Evolutionary conservation across 1,140 invertebrate species (phyloP).

Genomic region (Mylabris phalerata): DNA sequence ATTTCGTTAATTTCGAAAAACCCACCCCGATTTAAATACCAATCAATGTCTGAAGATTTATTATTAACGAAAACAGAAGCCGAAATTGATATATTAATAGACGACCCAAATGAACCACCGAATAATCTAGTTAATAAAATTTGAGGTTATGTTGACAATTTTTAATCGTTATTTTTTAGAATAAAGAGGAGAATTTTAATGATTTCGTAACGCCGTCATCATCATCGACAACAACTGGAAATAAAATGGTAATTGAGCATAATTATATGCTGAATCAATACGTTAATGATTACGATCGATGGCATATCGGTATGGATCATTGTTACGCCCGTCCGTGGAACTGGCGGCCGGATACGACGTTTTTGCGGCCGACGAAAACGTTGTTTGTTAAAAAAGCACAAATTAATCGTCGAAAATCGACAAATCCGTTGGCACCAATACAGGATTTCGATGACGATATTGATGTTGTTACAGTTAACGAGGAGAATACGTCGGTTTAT

Average conservation of each 20-base stretch:
- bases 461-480: conserved; percentile 43
- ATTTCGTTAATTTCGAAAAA: too few relatives aligned
- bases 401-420: conserved; percentile 25
- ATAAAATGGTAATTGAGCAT: not conserved
- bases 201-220: too few relatives aligned
- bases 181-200: too few relatives aligned
- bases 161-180: too few relatives aligned
- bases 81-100: too few relatives aligned
- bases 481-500: conserved; percentile 45
- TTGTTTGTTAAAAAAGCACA: conserved; percentile 42
- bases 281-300: conserved; percentile 22
- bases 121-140: too few relatives aligned
- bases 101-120: too few relatives aligned
- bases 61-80: too few relatives aligned
- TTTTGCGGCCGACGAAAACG: conserved; percentile 55
- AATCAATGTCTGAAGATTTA: too few relatives aligned
- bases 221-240: too few relatives aligned
- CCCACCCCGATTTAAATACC: too few relatives aligned
- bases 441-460: conserved; percentile 41
- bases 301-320: conserved; percentile 52
- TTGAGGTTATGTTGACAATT: too few relatives aligned
- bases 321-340: conserved; percentile 65
- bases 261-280: not conserved
- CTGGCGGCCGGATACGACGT: conserved; percentile 59
- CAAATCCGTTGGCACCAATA: conserved; percentile 20